Percentiles rank a stretch among this genome's conserved stretches.
phyloP scores from a whole-genome alignment of 2,797 vertebrate genomes.

The Coregonus suidteri region DNA sequence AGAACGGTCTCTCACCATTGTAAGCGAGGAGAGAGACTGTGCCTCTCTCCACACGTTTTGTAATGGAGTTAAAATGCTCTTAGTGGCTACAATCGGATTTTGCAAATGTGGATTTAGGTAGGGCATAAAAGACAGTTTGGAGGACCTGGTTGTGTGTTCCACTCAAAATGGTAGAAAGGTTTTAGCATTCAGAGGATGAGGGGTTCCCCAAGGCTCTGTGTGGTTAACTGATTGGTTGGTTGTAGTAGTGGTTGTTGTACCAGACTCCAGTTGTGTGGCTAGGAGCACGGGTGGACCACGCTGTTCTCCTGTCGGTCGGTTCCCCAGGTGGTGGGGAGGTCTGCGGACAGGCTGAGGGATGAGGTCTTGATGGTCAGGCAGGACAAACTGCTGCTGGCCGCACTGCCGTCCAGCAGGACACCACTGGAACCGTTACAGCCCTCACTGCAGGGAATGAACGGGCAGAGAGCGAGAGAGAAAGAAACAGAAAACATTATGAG shows the following conservation, averaged over 20 bases:
- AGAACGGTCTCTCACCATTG: background rate
- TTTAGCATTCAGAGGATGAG: background rate
- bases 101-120: background rate
- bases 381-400: constrained; percentile 77
- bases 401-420: constrained; percentile 80
- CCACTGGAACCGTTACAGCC: constrained; percentile 90
- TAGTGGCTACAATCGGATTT: background rate
- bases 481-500: background rate
- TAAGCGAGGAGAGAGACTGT: background rate
- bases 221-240: background rate
- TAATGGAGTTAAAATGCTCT: background rate
- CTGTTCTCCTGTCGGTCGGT: constrained; percentile 88
- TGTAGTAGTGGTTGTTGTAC: background rate
- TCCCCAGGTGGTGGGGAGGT: constrained; percentile 76
- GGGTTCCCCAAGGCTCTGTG: constrained; percentile 8
- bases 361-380: constrained; percentile 88
- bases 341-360: constrained; percentile 86
- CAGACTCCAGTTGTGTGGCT: constrained; percentile 31
- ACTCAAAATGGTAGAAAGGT: background rate
- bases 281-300: constrained; percentile 82
- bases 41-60: background rate
- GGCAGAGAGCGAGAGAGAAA: background rate
- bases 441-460: constrained; percentile 72
- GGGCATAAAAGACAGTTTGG: background rate
- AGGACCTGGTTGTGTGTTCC: background rate